Percentiles rank a stretch among this genome's conserved stretches.
phyloP scores from a whole-genome alignment of 2,888 invertebrate species.

The Halocaridina rubra region DNA sequence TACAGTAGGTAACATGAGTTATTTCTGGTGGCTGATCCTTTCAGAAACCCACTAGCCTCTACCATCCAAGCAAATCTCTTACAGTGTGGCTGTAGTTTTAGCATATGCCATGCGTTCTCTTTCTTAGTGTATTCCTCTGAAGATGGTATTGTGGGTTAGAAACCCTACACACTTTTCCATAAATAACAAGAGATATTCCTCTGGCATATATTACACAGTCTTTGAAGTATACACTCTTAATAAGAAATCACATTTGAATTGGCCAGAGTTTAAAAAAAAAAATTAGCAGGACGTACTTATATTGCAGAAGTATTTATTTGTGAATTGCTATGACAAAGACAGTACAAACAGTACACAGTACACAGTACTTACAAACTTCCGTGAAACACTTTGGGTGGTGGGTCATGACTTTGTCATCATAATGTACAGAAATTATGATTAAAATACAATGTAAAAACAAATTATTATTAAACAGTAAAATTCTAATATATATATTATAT shows the following conservation, averaged over 20 bases:
- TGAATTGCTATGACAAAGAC: conserved; percentile 50
- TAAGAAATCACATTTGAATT: too few species aligned
- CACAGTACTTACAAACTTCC: conserved; percentile 38
- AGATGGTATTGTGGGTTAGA: too few species aligned
- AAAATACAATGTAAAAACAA: background rate
- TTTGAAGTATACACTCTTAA: background rate
- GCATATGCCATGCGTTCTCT: too few species aligned
- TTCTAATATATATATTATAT: conserved; percentile 9
- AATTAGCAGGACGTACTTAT: background rate
- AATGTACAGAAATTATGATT: background rate
- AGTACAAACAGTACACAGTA: conserved; percentile 40
- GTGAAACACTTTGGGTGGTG: conserved; percentile 44
- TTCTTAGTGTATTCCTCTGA: too few species aligned
- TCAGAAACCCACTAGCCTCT: too few species aligned
- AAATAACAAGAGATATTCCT: background rate
- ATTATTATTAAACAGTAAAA: background rate
- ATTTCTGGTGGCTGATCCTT: too few species aligned
- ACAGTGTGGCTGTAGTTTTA: too few species aligned
- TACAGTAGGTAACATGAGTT: too few species aligned
- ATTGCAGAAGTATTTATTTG: conserved; percentile 7
- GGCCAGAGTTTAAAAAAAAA: background rate
- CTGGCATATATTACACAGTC: background rate
- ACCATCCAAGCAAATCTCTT: too few species aligned
- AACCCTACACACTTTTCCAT: too few species aligned
- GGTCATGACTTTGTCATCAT: conserved; percentile 15